Conservation (phyloP, 1,140 invertebrate genomes). For the Mesaphorura yosii region DNA sequence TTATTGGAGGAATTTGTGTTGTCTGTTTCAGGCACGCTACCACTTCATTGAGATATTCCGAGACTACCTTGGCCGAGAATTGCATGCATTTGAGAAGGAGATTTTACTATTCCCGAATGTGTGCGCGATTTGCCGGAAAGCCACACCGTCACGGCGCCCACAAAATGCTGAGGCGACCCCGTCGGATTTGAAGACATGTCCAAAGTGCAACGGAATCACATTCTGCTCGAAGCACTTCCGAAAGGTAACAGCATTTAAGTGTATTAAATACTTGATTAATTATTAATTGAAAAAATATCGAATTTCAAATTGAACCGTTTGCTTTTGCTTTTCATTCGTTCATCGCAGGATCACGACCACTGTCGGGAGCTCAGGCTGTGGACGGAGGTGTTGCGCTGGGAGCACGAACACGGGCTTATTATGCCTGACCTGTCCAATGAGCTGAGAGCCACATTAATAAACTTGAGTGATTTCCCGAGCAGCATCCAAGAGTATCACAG, state of each 20-base stretch:
- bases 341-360: slow-evolving; percentile 34
- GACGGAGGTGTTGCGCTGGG: slow-evolving; percentile 33
- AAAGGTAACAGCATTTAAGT: background rate
- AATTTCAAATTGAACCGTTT: too few species aligned
- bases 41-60: slow-evolving; percentile 48
- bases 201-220: slow-evolving; percentile 11
- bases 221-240: slow-evolving; percentile 7
- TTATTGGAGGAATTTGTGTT: background rate
- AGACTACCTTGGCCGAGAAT: slow-evolving; percentile 42
- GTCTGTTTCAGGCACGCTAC: slow-evolving; percentile 47
- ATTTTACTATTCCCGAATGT: slow-evolving; percentile 52
- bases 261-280: background rate
- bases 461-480: background rate
- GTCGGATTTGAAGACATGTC: slow-evolving; percentile 7
- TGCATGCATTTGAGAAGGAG: slow-evolving; percentile 54
- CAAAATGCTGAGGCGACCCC: background rate
- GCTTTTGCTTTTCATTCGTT: background rate
- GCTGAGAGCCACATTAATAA: background rate
- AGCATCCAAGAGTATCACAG: too few species aligned
- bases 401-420: slow-evolving; percentile 35
- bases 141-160: too few species aligned
- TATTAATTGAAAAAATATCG: too few species aligned
- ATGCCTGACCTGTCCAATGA: slow-evolving; percentile 14
- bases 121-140: slow-evolving; percentile 43
- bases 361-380: slow-evolving; percentile 37